Percentiles rank a stretch among this genome's conserved stretches.
These are phyloP conservation scores for Apoderus coryli DNA, from an alignment of 2,888 invertebrate species.

Conservation along the genomic window DNA sequence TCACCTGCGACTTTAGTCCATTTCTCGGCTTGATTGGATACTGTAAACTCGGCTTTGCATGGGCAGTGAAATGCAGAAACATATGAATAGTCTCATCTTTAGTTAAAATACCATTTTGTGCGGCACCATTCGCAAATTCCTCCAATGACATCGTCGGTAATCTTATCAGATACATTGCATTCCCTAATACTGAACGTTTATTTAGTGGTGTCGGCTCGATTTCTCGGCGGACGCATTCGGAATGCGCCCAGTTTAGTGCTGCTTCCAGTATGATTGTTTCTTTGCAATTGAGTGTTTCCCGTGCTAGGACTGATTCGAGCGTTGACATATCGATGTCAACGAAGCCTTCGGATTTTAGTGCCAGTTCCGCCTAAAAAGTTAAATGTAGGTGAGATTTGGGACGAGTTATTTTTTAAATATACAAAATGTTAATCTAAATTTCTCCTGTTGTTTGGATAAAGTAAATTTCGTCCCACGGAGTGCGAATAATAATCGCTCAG, in stretches of 20 bases:
- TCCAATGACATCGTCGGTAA: slow-evolving; percentile 90
- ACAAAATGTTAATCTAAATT: no score
- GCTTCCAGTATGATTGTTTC: slow-evolving; percentile 86
- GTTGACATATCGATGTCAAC: slow-evolving; percentile 91
- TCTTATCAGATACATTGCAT: slow-evolving; percentile 73
- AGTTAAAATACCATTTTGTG: slow-evolving; percentile 82
- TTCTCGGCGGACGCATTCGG: slow-evolving; percentile 82
- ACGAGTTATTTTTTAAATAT: background rate
- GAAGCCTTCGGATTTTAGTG: slow-evolving; percentile 88
- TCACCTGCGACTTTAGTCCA: slow-evolving; percentile 78
- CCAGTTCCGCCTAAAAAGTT: slow-evolving; percentile 74
- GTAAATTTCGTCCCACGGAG: no score
- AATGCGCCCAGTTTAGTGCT: slow-evolving; percentile 83
- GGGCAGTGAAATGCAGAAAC: slow-evolving; percentile 88
- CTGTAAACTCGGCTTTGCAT: slow-evolving; percentile 65
- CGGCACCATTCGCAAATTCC: slow-evolving; percentile 89
- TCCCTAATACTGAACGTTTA: slow-evolving; percentile 57
- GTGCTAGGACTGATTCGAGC: slow-evolving; percentile 75
- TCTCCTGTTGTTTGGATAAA: no score
- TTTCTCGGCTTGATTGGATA: slow-evolving; percentile 73
- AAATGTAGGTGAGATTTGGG: slow-evolving; percentile 1
- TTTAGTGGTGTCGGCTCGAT: slow-evolving; percentile 70
- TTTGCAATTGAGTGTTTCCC: slow-evolving; percentile 90
- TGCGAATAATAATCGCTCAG: no score
- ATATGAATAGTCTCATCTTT: slow-evolving; percentile 89